Percentiles rank a stretch among this genome's conserved stretches.
Evolutionary conservation across 2,113 vertebrate species (phyloP).

Genomic region (Ptyas mucosa): DNA sequence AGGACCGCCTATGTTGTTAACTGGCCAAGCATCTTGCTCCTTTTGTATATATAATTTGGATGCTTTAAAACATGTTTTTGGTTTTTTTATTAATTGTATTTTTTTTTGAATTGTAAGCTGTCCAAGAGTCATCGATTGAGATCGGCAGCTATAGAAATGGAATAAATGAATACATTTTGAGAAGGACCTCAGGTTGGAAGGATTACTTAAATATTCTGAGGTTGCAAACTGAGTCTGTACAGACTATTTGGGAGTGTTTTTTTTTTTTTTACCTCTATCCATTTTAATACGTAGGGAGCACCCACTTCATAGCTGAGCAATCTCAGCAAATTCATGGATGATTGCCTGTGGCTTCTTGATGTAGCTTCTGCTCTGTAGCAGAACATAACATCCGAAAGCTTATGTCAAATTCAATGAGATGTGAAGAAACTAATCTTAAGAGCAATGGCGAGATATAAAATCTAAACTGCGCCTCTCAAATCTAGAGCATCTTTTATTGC

Average conservation of each 20-base stretch:
- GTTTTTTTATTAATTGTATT: no score
- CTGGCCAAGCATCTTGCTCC: no score
- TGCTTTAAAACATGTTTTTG: no score
- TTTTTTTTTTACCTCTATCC: constrained; percentile 33
- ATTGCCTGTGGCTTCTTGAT: constrained; percentile 63
- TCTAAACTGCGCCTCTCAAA: constrained; percentile 62
- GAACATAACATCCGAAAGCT: constrained; percentile 64
- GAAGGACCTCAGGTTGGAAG: neutral
- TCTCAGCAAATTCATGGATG: constrained; percentile 41
- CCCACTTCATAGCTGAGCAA: constrained; percentile 48
- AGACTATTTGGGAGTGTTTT: constrained; percentile 17
- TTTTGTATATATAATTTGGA: no score
- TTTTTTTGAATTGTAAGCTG: no score
- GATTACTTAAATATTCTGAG: neutral
- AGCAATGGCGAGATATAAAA: constrained; percentile 61
- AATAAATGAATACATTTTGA: no score
- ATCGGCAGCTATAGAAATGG: no score
- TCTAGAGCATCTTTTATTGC: constrained; percentile 58
- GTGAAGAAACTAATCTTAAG: constrained; percentile 70
- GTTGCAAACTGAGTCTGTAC: neutral
- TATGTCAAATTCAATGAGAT: constrained; percentile 64
- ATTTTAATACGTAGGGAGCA: constrained; percentile 45
- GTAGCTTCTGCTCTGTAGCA: constrained; percentile 51
- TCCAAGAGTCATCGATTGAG: no score
- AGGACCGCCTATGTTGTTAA: no score